These are phyloP conservation scores for Callinectes sapidus DNA, from an alignment of 2,888 invertebrate genomes.

Conservation along the genomic window DNA sequence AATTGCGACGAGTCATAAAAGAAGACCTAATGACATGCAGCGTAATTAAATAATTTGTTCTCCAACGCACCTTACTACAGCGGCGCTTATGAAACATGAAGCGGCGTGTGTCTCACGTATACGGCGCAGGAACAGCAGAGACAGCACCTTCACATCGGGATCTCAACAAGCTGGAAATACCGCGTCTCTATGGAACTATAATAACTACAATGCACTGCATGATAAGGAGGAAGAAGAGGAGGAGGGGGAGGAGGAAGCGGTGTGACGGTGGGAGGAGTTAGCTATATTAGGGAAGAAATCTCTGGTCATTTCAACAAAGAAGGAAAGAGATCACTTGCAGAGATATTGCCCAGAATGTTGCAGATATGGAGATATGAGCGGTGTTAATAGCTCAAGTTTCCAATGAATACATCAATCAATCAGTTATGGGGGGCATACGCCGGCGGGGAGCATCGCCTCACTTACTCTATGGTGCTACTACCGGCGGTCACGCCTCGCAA, in stretches of 20 bases:
- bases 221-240: not conserved
- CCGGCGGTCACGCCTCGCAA: too few species aligned
- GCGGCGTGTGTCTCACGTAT: not conserved
- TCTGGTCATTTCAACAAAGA: not conserved
- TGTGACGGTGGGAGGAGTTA: not conserved
- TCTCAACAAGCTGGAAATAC: not conserved
- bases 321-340: not conserved
- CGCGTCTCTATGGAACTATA: not conserved
- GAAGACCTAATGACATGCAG: not conserved
- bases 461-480: too few species aligned
- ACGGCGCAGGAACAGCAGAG: not conserved
- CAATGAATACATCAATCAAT: too few species aligned
- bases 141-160: not conserved
- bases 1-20: not conserved
- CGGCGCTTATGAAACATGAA: not conserved
- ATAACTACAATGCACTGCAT: not conserved
- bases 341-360: not conserved
- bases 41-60: not conserved
- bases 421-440: too few species aligned
- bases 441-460: too few species aligned
- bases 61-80: not conserved
- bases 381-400: not conserved
- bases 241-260: not conserved
- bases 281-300: not conserved
- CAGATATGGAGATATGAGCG: not conserved